Evolutionary conservation across 2,888 invertebrate species (phyloP), one percentile per base, ranked within the genome.

Genomic region (Lysandra coridon): DNA sequence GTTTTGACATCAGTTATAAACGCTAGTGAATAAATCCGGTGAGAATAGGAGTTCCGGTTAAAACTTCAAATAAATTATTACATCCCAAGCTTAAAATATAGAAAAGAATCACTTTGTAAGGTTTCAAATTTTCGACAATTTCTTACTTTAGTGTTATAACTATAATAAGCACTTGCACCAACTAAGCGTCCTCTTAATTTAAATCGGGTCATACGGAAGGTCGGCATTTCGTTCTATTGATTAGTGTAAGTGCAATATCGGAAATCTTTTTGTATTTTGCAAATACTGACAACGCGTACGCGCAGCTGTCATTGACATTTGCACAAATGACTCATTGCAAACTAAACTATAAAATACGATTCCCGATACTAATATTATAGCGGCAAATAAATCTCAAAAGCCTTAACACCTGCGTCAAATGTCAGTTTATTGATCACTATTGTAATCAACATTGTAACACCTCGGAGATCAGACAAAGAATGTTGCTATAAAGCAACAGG

Each of bases 401-500:
- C 69, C 14, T 69, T 69, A 69, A 37, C 69, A 69, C 69, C 69
- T 69, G 14, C 69, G 69, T 69, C 69, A 69, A 69, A 69, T 69
- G 14, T 64, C 30, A 30, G 87, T 86, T 86, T 86, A 78, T 69
- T 80, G 74, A 80, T 77, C 85, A 85, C 87, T 92, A 88, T 92
- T 90, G 69, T 69, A 33, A 33, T 89, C 87, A 85, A 86, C 83
- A 90, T 89, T 89, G 87, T 91, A 90, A 88, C 23, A 64, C 64
- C 30, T 64, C 89, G 87, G 85, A 87, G 86, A 91, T 92, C 88
- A 90, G 88, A 87, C 87, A 89, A 88, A 90, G 91, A 91, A 92
- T 84, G 90, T 88, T 91, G 92, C 91, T 88, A 93, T 92, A 92
- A 91, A 91, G 92, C 93, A 93, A 94, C 94, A 93, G 93, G 94